Base-by-base conservation (phyloP, 2,113 vertebrate genomes). In the Noctilio leporinus region DNA sequence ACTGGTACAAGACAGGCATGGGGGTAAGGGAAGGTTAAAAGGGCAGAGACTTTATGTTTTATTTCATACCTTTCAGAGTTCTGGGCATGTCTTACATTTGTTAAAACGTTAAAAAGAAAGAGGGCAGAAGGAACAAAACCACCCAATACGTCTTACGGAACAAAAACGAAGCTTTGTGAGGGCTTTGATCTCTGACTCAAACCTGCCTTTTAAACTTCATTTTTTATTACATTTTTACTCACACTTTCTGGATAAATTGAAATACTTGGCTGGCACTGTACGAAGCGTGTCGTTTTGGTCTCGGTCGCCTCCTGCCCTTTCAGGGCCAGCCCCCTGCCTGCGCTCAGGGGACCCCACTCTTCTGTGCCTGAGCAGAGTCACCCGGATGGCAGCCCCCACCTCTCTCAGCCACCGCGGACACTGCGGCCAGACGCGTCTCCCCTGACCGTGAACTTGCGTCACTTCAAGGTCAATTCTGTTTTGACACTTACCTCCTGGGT, bases 391-490 rank as follows among this genome's bases (percentile, higher is more conserved):
- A n/a, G 3, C 22, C n/a, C 16, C 3, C 4, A 1, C 10, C n/a
- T 81, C 28, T n/a, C 33, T 49, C 43, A 53, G 12, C 17, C 16
- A n/a, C 30, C 6, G 1, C 47, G 0, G 24, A 10, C 12, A 19
- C 2, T 22, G 8, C 10, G 16, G 62, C 33, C 22, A 12, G 38
- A 6, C 16, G 2, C 0, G 43, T 16, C 10, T 86, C 51, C 81
- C 1, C 55, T 4, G 0, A 24, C 16, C 17, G 0, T 26, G n/a
- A 64, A 16, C 43, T 1, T 7, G 30, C 19, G 2, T 7, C 6
- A 16, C 30, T 14, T 20, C 3, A 7, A 17, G 38, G 55, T 45
- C 20, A 38, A 0, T 35, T 89, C 75, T 59, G 0, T 47, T 47
- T 45, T 33, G 57, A 45, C 26, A 12, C 35, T 73, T 57, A 20